These are phyloP conservation scores for Caenorhabditis angaria DNA, from an alignment of 2,888 invertebrate species.

Conservation along the genomic window DNA sequence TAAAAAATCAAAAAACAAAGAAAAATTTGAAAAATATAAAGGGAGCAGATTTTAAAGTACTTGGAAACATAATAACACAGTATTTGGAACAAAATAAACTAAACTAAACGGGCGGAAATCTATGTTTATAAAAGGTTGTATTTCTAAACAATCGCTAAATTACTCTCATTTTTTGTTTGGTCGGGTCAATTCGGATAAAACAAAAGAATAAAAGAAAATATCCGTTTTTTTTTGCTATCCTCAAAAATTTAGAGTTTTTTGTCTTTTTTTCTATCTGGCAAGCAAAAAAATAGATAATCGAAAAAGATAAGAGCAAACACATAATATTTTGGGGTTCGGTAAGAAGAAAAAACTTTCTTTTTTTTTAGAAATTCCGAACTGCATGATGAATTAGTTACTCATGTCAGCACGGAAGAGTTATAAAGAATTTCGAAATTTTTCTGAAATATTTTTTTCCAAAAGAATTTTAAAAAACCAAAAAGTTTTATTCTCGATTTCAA, in stretches of 20 bases:
- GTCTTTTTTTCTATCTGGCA: neutral
- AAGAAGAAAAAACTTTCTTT: neutral
- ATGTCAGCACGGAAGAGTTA: too few relatives aligned
- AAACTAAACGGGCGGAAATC: neutral
- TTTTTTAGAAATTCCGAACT: too few relatives aligned
- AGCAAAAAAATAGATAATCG: neutral
- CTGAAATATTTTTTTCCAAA: neutral
- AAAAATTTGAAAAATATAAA: too few relatives aligned
- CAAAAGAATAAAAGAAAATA: neutral
- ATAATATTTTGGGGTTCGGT: neutral
- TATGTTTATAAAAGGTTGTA: neutral
- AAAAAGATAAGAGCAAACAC: slow-evolving; percentile 2
- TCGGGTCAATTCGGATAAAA: neutral
- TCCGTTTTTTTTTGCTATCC: slow-evolving; percentile 2
- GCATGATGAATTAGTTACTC: too few relatives aligned
- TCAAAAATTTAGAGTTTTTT: neutral
- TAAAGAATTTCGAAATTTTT: neutral
- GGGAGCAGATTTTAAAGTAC: too few relatives aligned
- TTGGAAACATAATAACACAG: too few relatives aligned
- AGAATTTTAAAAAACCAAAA: neutral
- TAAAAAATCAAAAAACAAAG: too few relatives aligned
- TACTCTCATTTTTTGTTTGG: neutral
- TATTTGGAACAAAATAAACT: neutral
- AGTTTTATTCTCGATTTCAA: neutral
- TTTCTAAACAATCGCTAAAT: neutral